Percentiles rank a stretch among this genome's conserved stretches.
Evolutionary conservation across 2,888 invertebrate genomes (phyloP).

Genomic region (Melanophora roralis): DNA sequence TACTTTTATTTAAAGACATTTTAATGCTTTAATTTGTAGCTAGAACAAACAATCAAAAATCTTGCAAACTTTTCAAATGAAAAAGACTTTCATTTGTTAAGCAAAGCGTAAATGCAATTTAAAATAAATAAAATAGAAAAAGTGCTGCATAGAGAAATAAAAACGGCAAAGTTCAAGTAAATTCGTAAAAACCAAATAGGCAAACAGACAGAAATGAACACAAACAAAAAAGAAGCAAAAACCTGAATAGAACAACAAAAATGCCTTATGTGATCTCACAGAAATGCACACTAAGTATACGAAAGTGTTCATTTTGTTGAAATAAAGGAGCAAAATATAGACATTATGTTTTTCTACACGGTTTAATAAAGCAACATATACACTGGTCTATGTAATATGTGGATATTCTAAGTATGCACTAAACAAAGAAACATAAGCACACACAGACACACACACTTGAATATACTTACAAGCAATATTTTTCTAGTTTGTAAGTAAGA

Average conservation of each 20-base stretch:
- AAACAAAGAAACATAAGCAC: not conserved
- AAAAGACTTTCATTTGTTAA: slow-evolving; percentile 72
- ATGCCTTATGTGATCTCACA: slow-evolving; percentile 10
- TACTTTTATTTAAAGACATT: too few relatives aligned
- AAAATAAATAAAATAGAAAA: slow-evolving; percentile 36
- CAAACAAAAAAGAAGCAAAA: slow-evolving; percentile 2
- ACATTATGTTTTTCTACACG: slow-evolving; percentile 23
- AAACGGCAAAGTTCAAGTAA: slow-evolving; percentile 22
- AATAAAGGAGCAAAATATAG: not conserved
- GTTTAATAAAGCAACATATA: not conserved
- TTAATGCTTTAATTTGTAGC: too few relatives aligned
- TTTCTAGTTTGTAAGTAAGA: too few relatives aligned
- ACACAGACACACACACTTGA: not conserved
- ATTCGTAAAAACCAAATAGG: slow-evolving; percentile 4
- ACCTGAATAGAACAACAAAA: slow-evolving; percentile 48
- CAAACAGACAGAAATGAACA: slow-evolving; percentile 22
- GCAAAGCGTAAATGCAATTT: slow-evolving; percentile 68
- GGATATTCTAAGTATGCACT: slow-evolving; percentile 27
- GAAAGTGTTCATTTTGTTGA: not conserved
- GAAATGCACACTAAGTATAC: slow-evolving; percentile 31
- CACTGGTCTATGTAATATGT: slow-evolving; percentile 35
- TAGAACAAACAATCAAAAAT: slow-evolving; percentile 1
- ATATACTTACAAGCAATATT: slow-evolving; percentile 16
- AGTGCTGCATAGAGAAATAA: not conserved
- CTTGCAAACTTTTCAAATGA: slow-evolving; percentile 7